phyloP scores from a whole-genome alignment of 1,140 invertebrate species.

The Tetragnatha versicolor region DNA sequence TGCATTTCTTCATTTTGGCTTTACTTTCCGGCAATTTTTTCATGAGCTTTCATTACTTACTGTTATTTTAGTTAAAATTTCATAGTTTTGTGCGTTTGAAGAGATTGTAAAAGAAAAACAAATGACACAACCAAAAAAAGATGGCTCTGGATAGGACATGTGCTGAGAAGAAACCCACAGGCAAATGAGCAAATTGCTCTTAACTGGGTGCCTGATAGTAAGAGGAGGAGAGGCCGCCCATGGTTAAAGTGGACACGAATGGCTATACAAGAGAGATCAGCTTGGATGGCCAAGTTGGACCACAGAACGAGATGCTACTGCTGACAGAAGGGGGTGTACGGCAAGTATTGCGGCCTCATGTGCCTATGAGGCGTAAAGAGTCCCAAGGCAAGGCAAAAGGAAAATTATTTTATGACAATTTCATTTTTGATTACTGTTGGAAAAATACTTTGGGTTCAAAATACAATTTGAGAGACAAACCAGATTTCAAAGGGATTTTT shows the following conservation, averaged over 20 bases:
- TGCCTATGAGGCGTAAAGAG: neutral
- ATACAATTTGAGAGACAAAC: too few relatives aligned
- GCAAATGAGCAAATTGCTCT: neutral
- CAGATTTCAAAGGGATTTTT: too few relatives aligned
- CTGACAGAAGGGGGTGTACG: neutral
- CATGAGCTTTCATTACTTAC: too few relatives aligned
- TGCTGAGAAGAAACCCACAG: neutral
- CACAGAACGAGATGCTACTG: neutral
- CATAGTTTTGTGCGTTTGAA: too few relatives aligned
- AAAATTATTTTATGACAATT: too few relatives aligned
- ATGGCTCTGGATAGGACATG: neutral
- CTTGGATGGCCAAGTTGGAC: neutral
- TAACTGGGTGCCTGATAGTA: neutral
- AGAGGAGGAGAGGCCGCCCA: neutral
- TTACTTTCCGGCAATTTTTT: too few relatives aligned
- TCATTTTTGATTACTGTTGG: too few relatives aligned
- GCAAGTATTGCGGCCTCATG: neutral
- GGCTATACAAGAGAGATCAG: neutral
- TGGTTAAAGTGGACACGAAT: neutral
- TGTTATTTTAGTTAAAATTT: too few relatives aligned
- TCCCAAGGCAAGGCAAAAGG: neutral
- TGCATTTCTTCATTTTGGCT: too few relatives aligned
- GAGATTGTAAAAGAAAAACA: too few relatives aligned
- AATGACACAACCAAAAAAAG: neutral
- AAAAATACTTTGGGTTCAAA: too few relatives aligned